Evolutionary conservation across 2,113 vertebrate species (phyloP), one percentile per base, ranked within the genome.

Genomic region (Grus americana): DNA sequence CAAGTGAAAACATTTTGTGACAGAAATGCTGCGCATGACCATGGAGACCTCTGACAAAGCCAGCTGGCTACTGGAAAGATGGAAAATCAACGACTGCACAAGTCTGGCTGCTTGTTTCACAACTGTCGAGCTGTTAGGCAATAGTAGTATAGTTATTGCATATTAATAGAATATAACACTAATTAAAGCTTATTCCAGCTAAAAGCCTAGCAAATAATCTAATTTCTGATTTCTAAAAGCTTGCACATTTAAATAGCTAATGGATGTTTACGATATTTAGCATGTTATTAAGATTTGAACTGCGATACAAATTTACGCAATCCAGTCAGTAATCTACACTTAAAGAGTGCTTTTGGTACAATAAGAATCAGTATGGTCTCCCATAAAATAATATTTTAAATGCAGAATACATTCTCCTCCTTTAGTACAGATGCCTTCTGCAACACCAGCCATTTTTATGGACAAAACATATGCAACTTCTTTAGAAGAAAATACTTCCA

Each of bases 61-160:
- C 86, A 93, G 74, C 62, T 93, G 88, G 75, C 42, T 87, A 44
- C 86, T 87, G 86, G 71, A 70, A 94, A 93, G 55, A 67, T 49
- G 61, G 83, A 85, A 92, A 90, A 89, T 66, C 70, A 50, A 61
- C 2, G 36, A 81, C 75, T 92, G 71, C 88, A 86, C 73, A 85
- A 52, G 74, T 54, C 85, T 86, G 80, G n/a, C 76, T 63, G 27
- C 79, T 88, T 86, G 68, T 91, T 91, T 93, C 76, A 86, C 49
- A 91, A 79, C 68, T 75, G 44, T 42, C 0, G 0, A 42, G 62
- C 79, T 92, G 29, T 86, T 92, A 71, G 78, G 80, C 88, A 91
- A 81, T 30, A 91, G 58, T 49, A 91, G 85, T 58, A 79, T 70
- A 49, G 42, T 75, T 95, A 73, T 34, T 91, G 58, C 79, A 76